Conservation (phyloP, 2,888 invertebrate species). For the Tryphoninae sp. region DNA sequence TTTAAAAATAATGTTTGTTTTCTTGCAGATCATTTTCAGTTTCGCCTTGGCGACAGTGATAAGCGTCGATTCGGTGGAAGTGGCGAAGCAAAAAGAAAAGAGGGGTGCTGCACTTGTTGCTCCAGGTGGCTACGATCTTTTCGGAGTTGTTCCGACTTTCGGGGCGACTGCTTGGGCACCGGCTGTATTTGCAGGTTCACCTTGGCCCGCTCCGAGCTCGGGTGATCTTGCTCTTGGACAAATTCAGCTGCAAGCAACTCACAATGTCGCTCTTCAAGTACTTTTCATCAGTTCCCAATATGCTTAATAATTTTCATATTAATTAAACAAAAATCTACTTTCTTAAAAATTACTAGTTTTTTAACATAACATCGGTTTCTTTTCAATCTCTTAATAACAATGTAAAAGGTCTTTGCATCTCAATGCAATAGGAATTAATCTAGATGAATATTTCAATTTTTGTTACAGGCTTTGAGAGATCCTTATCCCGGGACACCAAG, state of each 20-base stretch:
- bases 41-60: conserved; percentile 65
- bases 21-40: conserved; percentile 68
- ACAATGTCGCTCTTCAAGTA: conserved; percentile 79
- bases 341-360: neutral
- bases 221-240: conserved; percentile 76
- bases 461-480: conserved; percentile 72
- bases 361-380: neutral
- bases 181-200: conserved; percentile 63
- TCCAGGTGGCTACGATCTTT: conserved; percentile 73
- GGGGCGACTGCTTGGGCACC: conserved; percentile 69
- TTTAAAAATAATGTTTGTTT: conserved; percentile 22
- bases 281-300: conserved; percentile 2
- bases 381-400: neutral
- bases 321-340: neutral
- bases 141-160: conserved; percentile 71
- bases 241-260: conserved; percentile 77
- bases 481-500: conserved; percentile 74
- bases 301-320: neutral
- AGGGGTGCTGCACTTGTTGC: conserved; percentile 75
- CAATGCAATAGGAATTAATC: neutral
- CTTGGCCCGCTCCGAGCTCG: conserved; percentile 71
- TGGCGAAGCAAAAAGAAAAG: conserved; percentile 72
- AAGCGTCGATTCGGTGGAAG: conserved; percentile 51
- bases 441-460: neutral
- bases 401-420: neutral